Percentiles rank a stretch among this genome's conserved stretches.
Evolutionary conservation across 2,113 vertebrate species (phyloP).

Genomic region (Gobio gobio): DNA sequence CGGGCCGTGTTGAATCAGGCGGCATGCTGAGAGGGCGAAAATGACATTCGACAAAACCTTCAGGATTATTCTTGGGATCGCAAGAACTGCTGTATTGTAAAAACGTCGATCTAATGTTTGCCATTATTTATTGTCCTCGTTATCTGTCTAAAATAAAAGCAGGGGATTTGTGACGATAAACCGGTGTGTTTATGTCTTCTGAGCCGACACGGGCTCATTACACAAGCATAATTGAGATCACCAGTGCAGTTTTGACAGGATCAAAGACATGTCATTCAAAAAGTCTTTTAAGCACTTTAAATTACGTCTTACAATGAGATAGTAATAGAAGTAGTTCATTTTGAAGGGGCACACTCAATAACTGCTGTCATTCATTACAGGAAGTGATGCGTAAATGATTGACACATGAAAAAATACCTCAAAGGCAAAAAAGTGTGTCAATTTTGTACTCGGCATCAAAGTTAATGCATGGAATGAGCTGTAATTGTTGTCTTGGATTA

Average conservation of each 20-base stretch:
- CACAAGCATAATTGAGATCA: conserved; percentile 2
- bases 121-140: not conserved
- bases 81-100: not conserved
- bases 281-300: conserved; percentile 16
- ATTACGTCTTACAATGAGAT: not conserved
- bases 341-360: conserved; percentile 3
- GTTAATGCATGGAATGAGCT: not conserved
- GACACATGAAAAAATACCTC: conserved; percentile 20
- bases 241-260: conserved; percentile 21
- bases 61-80: not conserved
- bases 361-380: conserved; percentile 25
- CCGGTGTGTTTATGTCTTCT: not conserved
- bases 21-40: not conserved
- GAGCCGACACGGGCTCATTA: conserved; percentile 21
- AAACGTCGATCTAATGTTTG: not conserved
- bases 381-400: conserved; percentile 24
- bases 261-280: conserved; percentile 2
- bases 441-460: conserved; percentile 3
- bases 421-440: not conserved
- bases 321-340: not conserved
- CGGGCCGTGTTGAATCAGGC: not conserved
- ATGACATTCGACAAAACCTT: not conserved
- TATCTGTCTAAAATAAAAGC: conserved; percentile 20
- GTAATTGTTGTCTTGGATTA: not conserved
- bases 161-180: not conserved